Percentiles rank a stretch among this genome's conserved stretches.
phyloP scores from a whole-genome alignment of 2,797 vertebrate species.

The Myoxocephalus aenaeus region DNA sequence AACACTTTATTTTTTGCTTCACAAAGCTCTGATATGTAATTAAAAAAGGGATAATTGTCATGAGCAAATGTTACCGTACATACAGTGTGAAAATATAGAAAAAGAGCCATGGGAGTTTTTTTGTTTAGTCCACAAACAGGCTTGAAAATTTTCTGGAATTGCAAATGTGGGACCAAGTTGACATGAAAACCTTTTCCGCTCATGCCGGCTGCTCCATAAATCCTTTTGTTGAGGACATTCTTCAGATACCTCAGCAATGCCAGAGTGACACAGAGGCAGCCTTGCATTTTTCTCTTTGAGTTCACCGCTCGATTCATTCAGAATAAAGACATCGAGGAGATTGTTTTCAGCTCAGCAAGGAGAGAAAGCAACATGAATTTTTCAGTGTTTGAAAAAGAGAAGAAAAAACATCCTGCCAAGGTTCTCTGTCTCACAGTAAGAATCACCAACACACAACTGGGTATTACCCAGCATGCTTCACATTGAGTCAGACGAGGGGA shows the following conservation, averaged over 20 bases:
- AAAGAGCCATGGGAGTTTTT: constrained; percentile 4
- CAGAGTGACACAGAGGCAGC: constrained; percentile 15
- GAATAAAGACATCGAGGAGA: constrained; percentile 19
- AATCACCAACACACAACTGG: constrained; percentile 32
- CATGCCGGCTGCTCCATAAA: constrained; percentile 39
- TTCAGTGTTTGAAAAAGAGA: constrained; percentile 30
- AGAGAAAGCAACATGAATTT: constrained; percentile 20
- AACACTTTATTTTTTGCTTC: constrained; percentile 36
- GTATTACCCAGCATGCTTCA: constrained; percentile 27
- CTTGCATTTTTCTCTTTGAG: constrained; percentile 34
- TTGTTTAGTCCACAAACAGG: constrained; percentile 21
- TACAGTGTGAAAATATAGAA: constrained; percentile 44
- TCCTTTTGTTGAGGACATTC: constrained; percentile 39
- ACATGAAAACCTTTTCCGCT: constrained; percentile 43
- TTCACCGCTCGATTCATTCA: constrained; percentile 20
- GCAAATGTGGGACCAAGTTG: constrained; percentile 73
- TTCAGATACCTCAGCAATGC: constrained; percentile 40
- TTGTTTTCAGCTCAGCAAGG: constrained; percentile 7
- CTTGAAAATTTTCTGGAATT: constrained; percentile 33
- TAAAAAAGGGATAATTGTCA: constrained; percentile 27
- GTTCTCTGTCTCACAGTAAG: constrained; percentile 29
- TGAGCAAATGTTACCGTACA: constrained; percentile 40
- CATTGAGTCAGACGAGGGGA: constrained; percentile 13
- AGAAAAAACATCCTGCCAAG: constrained; percentile 15
- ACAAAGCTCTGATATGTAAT: constrained; percentile 55